Percentiles rank a stretch among this genome's conserved stretches.
Conservation (phyloP, 1,140 invertebrate genomes). For the Drosophila rufa region DNA sequence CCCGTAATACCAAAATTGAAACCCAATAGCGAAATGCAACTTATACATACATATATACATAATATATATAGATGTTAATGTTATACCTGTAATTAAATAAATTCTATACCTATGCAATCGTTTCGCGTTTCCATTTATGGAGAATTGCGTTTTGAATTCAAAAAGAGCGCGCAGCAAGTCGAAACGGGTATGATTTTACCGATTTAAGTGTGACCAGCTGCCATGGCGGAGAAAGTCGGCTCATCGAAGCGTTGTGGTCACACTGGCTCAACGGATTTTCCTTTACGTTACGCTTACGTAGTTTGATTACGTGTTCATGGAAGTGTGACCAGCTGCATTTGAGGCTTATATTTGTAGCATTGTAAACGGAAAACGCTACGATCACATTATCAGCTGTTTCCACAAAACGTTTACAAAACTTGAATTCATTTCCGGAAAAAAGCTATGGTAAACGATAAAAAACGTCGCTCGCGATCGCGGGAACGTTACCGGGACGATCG, state of each 20-base stretch:
- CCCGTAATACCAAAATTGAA: slow-evolving; percentile 38
- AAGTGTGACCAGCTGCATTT: too few species aligned
- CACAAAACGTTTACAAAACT: slow-evolving; percentile 25
- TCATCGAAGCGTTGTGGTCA: too few species aligned
- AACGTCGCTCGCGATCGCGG: slow-evolving; percentile 86
- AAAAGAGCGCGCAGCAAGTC: background rate
- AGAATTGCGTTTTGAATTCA: background rate
- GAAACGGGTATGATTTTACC: background rate
- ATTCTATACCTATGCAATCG: slow-evolving; percentile 76
- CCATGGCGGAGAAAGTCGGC: too few species aligned
- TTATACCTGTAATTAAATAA: slow-evolving; percentile 82
- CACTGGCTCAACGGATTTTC: too few species aligned
- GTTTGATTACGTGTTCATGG: too few species aligned
- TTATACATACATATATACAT: slow-evolving; percentile 75
- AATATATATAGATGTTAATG: slow-evolving; percentile 83
- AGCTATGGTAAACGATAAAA: slow-evolving; percentile 86
- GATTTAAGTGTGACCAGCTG: too few species aligned
- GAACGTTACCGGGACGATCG: slow-evolving; percentile 83
- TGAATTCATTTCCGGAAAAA: background rate
- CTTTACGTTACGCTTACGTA: too few species aligned
- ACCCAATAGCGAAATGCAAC: slow-evolving; percentile 74
- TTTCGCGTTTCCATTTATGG: background rate
- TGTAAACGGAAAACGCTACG: too few species aligned
- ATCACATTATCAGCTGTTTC: slow-evolving; percentile 20
- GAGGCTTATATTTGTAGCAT: too few species aligned